Evolutionary conservation across 1,140 invertebrate genomes (phyloP).

Genomic region (Megalonaias nervosa): DNA sequence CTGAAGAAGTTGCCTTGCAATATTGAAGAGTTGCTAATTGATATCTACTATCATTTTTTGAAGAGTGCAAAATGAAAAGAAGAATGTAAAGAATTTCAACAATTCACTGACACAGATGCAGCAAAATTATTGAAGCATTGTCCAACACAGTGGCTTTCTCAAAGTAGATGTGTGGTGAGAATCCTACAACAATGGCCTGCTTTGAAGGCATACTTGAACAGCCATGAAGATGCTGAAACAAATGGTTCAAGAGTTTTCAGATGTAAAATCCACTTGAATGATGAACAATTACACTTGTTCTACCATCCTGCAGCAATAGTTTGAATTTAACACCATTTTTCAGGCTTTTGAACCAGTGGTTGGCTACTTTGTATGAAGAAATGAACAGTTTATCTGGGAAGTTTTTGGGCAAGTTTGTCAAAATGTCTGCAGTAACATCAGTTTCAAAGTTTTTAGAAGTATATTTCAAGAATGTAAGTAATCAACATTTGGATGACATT

Average conservation of each 20-base stretch:
- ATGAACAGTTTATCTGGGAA: too few species aligned
- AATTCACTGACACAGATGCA: constrained; percentile 26
- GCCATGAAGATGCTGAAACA: constrained; percentile 32
- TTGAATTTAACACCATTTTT: too few species aligned
- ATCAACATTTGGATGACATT: too few species aligned
- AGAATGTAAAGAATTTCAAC: constrained; percentile 24
- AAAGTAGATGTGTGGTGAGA: background rate
- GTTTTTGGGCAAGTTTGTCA: too few species aligned
- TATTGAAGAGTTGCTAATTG: constrained; percentile 8
- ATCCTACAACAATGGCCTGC: constrained; percentile 40
- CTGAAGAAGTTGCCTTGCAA: too few species aligned
- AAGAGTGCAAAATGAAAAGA: constrained; percentile 30
- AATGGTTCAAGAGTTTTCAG: constrained; percentile 6
- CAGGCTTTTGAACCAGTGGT: too few species aligned
- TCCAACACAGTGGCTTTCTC: constrained; percentile 37
- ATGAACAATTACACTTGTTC: too few species aligned
- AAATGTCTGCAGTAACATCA: too few species aligned
- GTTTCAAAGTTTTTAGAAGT: too few species aligned
- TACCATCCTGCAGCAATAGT: too few species aligned
- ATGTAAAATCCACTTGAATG: background rate
- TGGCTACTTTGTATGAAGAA: too few species aligned
- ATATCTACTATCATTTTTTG: constrained; percentile 19
- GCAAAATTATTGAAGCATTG: constrained; percentile 40
- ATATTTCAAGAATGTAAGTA: too few species aligned
- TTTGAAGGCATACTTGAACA: constrained; percentile 19